Evolutionary conservation across 2,888 invertebrate species (phyloP).

Genomic region (Aspidapion aeneum): DNA sequence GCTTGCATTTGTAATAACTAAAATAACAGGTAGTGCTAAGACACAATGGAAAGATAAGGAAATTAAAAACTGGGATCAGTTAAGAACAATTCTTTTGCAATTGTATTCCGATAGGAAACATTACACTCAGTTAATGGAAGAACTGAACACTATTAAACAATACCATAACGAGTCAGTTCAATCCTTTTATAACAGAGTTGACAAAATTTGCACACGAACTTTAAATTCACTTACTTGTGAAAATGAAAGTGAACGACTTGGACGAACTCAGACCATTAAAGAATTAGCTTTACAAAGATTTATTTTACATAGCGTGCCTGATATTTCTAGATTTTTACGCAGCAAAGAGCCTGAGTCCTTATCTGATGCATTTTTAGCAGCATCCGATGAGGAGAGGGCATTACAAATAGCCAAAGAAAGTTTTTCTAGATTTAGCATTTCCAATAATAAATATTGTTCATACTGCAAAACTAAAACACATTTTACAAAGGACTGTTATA

Average conservation of each 20-base stretch:
- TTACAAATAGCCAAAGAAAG: neutral
- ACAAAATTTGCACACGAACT: neutral
- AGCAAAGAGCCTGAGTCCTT: slow-evolving; percentile 8
- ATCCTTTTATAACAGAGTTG: neutral
- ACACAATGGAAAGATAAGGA: slow-evolving; percentile 4
- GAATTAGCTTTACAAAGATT: slow-evolving; percentile 12
- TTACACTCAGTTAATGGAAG: slow-evolving; percentile 10
- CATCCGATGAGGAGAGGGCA: slow-evolving; percentile 11
- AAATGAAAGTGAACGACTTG: neutral
- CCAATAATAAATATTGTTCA: slow-evolving; percentile 8
- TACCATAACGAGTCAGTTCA: neutral
- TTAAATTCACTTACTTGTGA: neutral
- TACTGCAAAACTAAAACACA: slow-evolving; percentile 12
- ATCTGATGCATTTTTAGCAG: slow-evolving; percentile 10
- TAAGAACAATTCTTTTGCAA: neutral
- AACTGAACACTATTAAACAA: slow-evolving; percentile 8
- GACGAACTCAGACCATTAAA: slow-evolving; percentile 1
- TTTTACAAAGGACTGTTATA: slow-evolving; percentile 11
- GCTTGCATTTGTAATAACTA: slow-evolving; percentile 9
- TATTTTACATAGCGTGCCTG: slow-evolving; percentile 13
- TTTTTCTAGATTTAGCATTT: neutral
- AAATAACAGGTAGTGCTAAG: slow-evolving; percentile 8
- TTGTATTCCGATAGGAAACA: slow-evolving; percentile 7
- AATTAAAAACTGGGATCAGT: neutral
- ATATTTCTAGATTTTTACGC: slow-evolving; percentile 12